Evolutionary conservation across 2,888 invertebrate species (phyloP).

Genomic region (Phanerotoma sp.): DNA sequence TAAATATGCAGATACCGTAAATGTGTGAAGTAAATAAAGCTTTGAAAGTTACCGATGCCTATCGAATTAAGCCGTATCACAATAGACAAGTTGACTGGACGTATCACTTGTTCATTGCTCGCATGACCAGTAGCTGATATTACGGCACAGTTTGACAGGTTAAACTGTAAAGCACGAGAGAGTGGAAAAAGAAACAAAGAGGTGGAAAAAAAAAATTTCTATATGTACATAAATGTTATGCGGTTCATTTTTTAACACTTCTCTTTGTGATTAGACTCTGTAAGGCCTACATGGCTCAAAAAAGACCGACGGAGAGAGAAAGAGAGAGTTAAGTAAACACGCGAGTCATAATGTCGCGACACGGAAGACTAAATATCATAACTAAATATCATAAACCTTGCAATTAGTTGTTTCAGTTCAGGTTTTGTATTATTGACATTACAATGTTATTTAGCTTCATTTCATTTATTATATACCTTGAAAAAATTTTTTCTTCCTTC

Average conservation of each 20-base stretch:
- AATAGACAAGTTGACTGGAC: conserved; percentile 10
- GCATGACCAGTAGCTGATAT: conserved; percentile 11
- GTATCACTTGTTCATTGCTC: not conserved
- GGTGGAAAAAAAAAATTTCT: too few species aligned
- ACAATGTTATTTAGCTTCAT: not conserved
- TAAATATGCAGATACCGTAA: not conserved
- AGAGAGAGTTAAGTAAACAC: conserved; percentile 11
- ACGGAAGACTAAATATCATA: not conserved
- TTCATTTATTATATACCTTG: too few species aligned
- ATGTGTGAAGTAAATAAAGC: not conserved
- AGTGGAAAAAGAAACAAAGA: not conserved
- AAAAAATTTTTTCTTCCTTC: too few species aligned
- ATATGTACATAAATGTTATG: conserved; percentile 27
- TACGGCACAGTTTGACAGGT: conserved; percentile 8
- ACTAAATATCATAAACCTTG: too few species aligned
- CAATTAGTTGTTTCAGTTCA: too few species aligned
- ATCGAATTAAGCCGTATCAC: conserved; percentile 16
- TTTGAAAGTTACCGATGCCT: conserved; percentile 7
- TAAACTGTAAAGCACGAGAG: not conserved
- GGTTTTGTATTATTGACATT: too few species aligned
- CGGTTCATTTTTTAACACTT: conserved; percentile 41
- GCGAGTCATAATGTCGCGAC: conserved; percentile 12
- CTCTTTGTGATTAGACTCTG: conserved; percentile 36
- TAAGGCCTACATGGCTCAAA: too few species aligned
- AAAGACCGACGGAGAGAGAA: too few species aligned